These are phyloP conservation scores for Myotis planiceps DNA, from an alignment of 2,797 vertebrate species.

Conservation along the genomic window DNA sequence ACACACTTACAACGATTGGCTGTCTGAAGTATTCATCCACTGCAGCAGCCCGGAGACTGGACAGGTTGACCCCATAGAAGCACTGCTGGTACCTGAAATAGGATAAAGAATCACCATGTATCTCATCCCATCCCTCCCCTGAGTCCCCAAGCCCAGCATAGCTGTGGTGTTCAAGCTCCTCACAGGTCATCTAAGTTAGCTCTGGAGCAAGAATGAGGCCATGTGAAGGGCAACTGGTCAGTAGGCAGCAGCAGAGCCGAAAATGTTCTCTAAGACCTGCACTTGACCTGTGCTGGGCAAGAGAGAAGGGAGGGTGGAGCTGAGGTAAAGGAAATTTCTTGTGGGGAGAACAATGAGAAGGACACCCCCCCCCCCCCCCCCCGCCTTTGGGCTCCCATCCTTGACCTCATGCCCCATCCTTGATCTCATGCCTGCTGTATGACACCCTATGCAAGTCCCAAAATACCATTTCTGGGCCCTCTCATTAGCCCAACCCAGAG, in stretches of 20 bases:
- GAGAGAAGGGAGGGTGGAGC: neutral
- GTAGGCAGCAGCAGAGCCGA: neutral
- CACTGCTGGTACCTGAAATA: conserved; percentile 88
- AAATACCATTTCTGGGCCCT: neutral
- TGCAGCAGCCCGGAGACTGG: conserved; percentile 84
- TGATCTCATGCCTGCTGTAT: neutral
- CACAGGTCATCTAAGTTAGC: neutral
- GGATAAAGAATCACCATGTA: neutral
- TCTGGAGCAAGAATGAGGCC: neutral
- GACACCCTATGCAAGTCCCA: neutral
- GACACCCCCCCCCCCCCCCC: too few relatives aligned
- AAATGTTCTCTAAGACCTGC: neutral
- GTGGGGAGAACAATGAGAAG: neutral
- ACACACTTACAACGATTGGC: conserved; percentile 87
- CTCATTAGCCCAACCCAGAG: neutral
- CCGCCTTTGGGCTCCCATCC: neutral
- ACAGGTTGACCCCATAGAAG: conserved; percentile 89
- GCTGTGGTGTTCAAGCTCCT: neutral
- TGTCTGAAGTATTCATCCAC: conserved; percentile 90
- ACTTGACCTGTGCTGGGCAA: neutral
- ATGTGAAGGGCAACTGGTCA: neutral
- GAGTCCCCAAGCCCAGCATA: neutral
- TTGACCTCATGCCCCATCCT: neutral
- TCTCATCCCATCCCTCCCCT: neutral
- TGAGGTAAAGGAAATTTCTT: neutral